Evolutionary conservation across 2,797 vertebrate genomes (phyloP).

Genomic region (Carapus acus): DNA sequence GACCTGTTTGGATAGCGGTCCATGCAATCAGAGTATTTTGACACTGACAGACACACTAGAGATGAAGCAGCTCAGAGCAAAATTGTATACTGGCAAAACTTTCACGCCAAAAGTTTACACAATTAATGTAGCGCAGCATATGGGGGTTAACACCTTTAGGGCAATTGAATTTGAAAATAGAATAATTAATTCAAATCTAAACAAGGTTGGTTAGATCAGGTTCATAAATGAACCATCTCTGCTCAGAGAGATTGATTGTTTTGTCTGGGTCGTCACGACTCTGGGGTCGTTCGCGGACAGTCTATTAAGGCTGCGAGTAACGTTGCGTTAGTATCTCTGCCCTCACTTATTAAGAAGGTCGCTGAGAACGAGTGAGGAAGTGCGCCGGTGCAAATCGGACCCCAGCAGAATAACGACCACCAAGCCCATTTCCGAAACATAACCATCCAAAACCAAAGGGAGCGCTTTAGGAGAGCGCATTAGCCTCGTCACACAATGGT

Average conservation of each 20-base stretch:
- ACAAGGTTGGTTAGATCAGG: conserved; percentile 33
- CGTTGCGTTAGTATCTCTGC: conserved; percentile 27
- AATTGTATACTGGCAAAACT: not conserved
- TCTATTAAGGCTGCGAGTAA: conserved; percentile 47
- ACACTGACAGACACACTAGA: conserved; percentile 20
- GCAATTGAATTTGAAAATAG: conserved; percentile 30
- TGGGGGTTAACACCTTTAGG: conserved; percentile 4
- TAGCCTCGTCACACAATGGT: conserved; percentile 52
- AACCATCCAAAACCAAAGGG: conserved; percentile 31
- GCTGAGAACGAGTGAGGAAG: conserved; percentile 4
- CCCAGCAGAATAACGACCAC: conserved; percentile 38
- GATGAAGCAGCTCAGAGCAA: not conserved
- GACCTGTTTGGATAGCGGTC: conserved; percentile 37
- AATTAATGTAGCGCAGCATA: not conserved
- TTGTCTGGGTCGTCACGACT: conserved; percentile 9
- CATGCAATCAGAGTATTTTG: conserved; percentile 36
- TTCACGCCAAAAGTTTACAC: not conserved
- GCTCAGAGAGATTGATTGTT: conserved; percentile 45
- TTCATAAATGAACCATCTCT: conserved; percentile 43
- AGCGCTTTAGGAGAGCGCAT: conserved; percentile 46
- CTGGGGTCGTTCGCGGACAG: conserved; percentile 23
- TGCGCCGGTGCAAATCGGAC: conserved; percentile 26
- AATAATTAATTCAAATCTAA: conserved; percentile 44
- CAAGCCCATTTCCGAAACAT: conserved; percentile 32
- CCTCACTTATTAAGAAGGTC: conserved; percentile 7